These are phyloP conservation scores for Plemyria rubiginata DNA, from an alignment of 2,888 invertebrate genomes.

Conservation along the genomic window DNA sequence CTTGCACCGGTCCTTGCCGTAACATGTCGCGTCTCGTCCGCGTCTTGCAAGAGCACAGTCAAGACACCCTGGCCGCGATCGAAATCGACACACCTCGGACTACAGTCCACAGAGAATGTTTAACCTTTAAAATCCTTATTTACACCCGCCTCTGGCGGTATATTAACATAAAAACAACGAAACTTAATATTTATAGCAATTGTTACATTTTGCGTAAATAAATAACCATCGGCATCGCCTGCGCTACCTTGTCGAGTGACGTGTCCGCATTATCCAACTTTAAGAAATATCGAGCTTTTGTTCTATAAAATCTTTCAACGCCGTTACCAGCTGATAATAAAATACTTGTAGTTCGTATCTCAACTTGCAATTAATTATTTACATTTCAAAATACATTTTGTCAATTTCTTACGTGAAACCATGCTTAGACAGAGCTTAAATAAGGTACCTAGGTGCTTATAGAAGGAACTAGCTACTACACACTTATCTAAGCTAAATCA, in stretches of 20 bases:
- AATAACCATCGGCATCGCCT: conserved; percentile 24
- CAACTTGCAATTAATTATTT: background rate
- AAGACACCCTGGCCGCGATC: conserved; percentile 28
- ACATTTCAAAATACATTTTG: background rate
- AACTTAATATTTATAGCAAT: conserved; percentile 32
- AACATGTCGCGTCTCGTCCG: conserved; percentile 49
- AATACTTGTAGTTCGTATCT: no score
- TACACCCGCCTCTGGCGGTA: conserved; percentile 40
- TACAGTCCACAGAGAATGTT: conserved; percentile 64
- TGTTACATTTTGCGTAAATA: conserved; percentile 29
- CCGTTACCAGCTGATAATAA: background rate
- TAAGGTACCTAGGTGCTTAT: background rate
- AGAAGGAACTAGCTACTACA: background rate
- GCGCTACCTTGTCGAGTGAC: conserved; percentile 21
- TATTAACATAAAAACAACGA: conserved; percentile 35
- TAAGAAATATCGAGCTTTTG: conserved; percentile 17
- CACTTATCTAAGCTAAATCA: conserved; percentile 24
- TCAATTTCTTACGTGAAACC: background rate
- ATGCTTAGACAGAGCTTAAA: conserved; percentile 5
- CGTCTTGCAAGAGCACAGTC: conserved; percentile 57
- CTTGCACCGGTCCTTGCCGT: conserved; percentile 71
- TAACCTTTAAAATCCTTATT: conserved; percentile 56
- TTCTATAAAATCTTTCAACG: conserved; percentile 8
- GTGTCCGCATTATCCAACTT: conserved; percentile 22
- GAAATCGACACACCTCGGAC: conserved; percentile 45